Evolutionary conservation across 1,140 invertebrate genomes (phyloP).

Genomic region (Pseudomyrmex dendroicus): DNA sequence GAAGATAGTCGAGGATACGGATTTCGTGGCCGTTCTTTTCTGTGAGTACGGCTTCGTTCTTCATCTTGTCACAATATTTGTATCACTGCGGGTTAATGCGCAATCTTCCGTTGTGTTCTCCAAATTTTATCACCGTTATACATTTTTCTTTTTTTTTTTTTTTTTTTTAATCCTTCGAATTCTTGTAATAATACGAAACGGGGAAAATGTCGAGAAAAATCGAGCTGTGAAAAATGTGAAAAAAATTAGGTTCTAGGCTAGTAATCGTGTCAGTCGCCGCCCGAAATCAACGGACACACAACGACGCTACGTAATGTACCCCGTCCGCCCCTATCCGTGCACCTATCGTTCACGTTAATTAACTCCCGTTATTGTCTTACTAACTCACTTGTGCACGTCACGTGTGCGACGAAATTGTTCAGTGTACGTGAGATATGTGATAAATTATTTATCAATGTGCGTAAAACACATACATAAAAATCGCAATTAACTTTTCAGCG

Average conservation of each 20-base stretch:
- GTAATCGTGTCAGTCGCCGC: conserved; percentile 10
- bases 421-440: background rate
- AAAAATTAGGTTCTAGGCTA: conserved; percentile 33
- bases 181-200: background rate
- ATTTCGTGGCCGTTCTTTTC: conserved; percentile 96
- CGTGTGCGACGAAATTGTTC: conserved; percentile 37
- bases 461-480: conserved; percentile 25
- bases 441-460: background rate
- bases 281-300: conserved; percentile 30
- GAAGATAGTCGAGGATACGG: conserved; percentile 96
- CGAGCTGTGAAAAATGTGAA: no score
- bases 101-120: no score
- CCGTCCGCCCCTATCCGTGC: background rate
- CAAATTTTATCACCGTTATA: no score
- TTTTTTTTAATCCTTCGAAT: background rate
- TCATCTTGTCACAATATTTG: no score
- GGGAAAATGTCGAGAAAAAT: no score
- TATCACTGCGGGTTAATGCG: no score
- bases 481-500: conserved; percentile 12
- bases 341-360: conserved; percentile 11
- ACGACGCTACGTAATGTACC: conserved; percentile 35
- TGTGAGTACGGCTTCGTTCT: conserved; percentile 89
- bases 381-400: conserved; percentile 45
- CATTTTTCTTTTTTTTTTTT: no score
- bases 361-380: conserved; percentile 21